Percentiles rank a stretch among this genome's conserved stretches.
Conservation (phyloP, 1,140 invertebrate genomes). For the Pomacea maculata region DNA sequence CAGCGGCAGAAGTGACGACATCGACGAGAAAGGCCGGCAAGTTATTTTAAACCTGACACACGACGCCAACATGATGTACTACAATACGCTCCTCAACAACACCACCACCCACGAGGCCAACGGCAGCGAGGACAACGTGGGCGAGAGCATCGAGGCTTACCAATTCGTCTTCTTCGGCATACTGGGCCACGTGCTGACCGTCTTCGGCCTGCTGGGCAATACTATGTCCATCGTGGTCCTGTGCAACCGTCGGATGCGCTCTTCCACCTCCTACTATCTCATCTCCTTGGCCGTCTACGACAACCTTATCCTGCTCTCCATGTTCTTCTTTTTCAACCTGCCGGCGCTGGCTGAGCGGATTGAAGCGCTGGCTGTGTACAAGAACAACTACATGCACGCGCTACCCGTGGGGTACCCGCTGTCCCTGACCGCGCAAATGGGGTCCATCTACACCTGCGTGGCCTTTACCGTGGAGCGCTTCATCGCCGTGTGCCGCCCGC, state of each 20-base stretch:
- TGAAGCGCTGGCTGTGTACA: constrained; percentile 80
- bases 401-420: constrained; percentile 68
- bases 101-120: not conserved
- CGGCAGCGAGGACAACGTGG: not conserved
- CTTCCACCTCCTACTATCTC: constrained; percentile 61
- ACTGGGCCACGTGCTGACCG: constrained; percentile 74
- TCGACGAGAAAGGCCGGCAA: too few relatives aligned
- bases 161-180: constrained; percentile 64
- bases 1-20: too few relatives aligned
- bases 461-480: constrained; percentile 82
- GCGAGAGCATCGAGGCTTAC: constrained; percentile 20
- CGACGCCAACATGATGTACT: not conserved
- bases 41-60: not conserved
- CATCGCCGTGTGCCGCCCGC: constrained; percentile 80
- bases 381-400: constrained; percentile 68
- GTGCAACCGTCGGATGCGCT: constrained; percentile 57
- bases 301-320: constrained; percentile 72
- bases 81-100: not conserved
- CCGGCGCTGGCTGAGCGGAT: constrained; percentile 77
- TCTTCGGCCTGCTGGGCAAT: constrained; percentile 63
- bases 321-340: constrained; percentile 75
- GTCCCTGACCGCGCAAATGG: constrained; percentile 78
- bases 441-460: constrained; percentile 86
- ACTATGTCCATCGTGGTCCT: constrained; percentile 60
- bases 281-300: constrained; percentile 62